Evolutionary conservation across 2,888 invertebrate genomes (phyloP).

Genomic region (Biston stratarius): DNA sequence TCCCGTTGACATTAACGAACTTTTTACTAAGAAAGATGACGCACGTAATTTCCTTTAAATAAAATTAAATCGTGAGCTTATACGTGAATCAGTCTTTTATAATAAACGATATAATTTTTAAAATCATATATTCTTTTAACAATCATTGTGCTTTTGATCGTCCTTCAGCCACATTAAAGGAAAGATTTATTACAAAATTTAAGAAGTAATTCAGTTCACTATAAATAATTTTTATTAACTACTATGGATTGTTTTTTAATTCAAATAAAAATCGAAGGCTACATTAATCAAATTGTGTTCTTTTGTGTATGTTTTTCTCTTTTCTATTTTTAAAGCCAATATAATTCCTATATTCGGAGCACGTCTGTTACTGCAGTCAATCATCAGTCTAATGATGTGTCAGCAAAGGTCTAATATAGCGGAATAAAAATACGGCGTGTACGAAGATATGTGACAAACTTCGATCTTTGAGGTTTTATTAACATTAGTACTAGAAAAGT

Average conservation of each 20-base stretch:
- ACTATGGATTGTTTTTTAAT: not conserved
- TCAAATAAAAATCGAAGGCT: too few species aligned
- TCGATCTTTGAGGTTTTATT: too few species aligned
- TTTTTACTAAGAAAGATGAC: slow-evolving; percentile 41
- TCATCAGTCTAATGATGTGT: too few species aligned
- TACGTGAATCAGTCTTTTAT: slow-evolving; percentile 51
- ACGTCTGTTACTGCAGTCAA: too few species aligned
- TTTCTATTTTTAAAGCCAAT: too few species aligned
- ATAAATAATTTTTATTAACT: slow-evolving; percentile 8
- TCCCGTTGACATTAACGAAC: slow-evolving; percentile 52
- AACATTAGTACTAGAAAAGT: too few species aligned
- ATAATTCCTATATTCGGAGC: too few species aligned
- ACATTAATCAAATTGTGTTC: too few species aligned
- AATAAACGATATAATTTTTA: slow-evolving; percentile 63
- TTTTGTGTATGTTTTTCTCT: too few species aligned
- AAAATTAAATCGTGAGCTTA: slow-evolving; percentile 53
- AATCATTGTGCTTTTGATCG: slow-evolving; percentile 42
- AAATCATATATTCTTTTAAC: slow-evolving; percentile 44
- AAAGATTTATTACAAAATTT: slow-evolving; percentile 6
- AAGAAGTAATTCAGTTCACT: slow-evolving; percentile 8
- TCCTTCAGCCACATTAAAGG: slow-evolving; percentile 14
- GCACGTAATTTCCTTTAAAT: slow-evolving; percentile 69
- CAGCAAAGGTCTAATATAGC: too few species aligned
- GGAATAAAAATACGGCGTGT: too few species aligned
- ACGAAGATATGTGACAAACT: too few species aligned